These are phyloP conservation scores for Tetanocera ferruginea DNA, from an alignment of 2,888 invertebrate species.

Conservation along the genomic window DNA sequence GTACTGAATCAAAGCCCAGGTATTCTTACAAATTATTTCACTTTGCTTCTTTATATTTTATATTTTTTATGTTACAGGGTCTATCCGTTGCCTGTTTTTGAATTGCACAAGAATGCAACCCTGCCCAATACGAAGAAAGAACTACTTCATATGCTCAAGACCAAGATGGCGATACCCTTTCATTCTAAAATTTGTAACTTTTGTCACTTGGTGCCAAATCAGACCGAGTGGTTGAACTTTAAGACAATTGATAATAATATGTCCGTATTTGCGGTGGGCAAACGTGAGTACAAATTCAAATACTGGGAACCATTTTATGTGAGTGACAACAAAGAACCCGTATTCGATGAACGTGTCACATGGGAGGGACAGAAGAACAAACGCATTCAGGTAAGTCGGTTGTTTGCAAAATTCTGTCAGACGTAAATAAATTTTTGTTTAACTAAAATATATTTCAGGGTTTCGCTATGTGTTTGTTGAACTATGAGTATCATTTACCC, in stretches of 20 bases:
- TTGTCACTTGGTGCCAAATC: conserved; percentile 55
- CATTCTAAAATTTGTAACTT: conserved; percentile 50
- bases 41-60: not conserved
- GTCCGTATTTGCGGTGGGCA: conserved; percentile 78
- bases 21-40: not conserved
- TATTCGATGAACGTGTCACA: conserved; percentile 89
- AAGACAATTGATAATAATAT: conserved; percentile 42
- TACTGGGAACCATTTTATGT: conserved; percentile 95
- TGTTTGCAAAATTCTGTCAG: not conserved
- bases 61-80: conserved; percentile 47
- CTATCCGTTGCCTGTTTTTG: conserved; percentile 58
- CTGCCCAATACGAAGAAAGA: conserved; percentile 58
- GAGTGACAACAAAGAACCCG: conserved; percentile 87
- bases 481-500: conserved; percentile 90
- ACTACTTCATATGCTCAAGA: conserved; percentile 49
- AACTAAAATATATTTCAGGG: conserved; percentile 79
- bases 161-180: conserved; percentile 50
- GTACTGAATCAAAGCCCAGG: not conserved
- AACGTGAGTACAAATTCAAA: conserved; percentile 77
- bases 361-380: conserved; percentile 85
- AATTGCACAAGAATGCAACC: conserved; percentile 46
- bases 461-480: conserved; percentile 86
- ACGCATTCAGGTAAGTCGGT: conserved; percentile 59
- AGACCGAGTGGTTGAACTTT: conserved; percentile 48
- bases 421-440: not conserved